Evolutionary conservation across 1,140 invertebrate genomes (phyloP).

Genomic region (Eumeta japonica): DNA sequence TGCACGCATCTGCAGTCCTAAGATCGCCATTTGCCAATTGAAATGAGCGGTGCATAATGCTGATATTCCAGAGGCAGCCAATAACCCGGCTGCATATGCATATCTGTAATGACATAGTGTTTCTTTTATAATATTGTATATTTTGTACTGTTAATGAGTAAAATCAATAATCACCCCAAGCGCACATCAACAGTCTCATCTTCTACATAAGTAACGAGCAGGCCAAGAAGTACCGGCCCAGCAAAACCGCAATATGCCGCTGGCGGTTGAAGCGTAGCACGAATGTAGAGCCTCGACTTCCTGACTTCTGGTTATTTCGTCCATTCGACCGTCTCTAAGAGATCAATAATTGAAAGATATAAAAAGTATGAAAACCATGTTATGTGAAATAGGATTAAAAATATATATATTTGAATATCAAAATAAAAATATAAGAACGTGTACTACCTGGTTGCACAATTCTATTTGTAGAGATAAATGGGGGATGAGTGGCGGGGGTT

Average conservation of each 20-base stretch:
- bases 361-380: no score
- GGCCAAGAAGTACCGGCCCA: constrained; percentile 85
- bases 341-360: no score
- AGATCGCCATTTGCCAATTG: constrained; percentile 81
- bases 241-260: constrained; percentile 86
- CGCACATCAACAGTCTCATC: constrained; percentile 64
- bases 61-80: constrained; percentile 66
- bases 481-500: no score
- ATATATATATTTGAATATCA: no score
- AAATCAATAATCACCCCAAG: constrained; percentile 58
- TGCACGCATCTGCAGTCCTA: constrained; percentile 84
- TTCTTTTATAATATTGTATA: neutral
- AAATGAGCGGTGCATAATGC: constrained; percentile 86
- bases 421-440: no score
- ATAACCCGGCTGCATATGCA: constrained; percentile 74
- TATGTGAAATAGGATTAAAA: no score
- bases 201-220: constrained; percentile 79
- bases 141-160: neutral
- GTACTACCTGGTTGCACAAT: no score
- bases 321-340: no score
- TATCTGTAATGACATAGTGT: constrained; percentile 55
- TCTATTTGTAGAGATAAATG: no score
- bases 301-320: no score
- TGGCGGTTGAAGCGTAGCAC: constrained; percentile 88
- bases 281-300: constrained; percentile 76